Conservation (phyloP, 2,888 invertebrate genomes). For the Chrysolina americana region DNA sequence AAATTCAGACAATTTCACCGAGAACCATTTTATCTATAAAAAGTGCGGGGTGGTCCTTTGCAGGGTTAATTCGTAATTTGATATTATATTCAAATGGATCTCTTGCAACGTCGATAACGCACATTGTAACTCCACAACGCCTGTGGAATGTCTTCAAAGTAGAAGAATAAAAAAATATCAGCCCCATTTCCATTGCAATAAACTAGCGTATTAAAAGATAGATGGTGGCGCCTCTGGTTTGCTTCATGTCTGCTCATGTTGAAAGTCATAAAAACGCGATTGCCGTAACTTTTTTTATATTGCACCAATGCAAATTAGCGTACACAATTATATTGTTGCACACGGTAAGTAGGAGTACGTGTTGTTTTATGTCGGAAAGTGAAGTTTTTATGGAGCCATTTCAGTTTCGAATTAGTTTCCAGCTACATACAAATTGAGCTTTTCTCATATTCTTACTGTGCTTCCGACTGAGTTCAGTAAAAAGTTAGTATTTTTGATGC, state of each 20-base stretch:
- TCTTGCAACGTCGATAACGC: too few species aligned
- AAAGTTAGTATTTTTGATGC: too few species aligned
- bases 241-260: constrained; percentile 13
- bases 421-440: constrained; percentile 47
- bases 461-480: neutral
- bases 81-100: too few species aligned
- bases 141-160: too few species aligned
- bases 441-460: constrained; percentile 43
- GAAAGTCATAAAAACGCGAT: constrained; percentile 35
- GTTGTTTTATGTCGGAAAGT: constrained; percentile 25
- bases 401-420: constrained; percentile 9
- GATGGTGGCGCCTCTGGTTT: neutral
- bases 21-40: too few species aligned
- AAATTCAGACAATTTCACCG: too few species aligned
- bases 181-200: too few species aligned
- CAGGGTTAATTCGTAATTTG: too few species aligned
- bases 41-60: too few species aligned
- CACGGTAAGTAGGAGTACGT: constrained; percentile 18
- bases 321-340: constrained; percentile 41
- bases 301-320: constrained; percentile 41
- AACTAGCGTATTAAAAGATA: neutral
- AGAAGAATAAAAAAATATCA: too few species aligned
- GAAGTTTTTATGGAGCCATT: constrained; percentile 25
- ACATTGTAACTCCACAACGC: too few species aligned
- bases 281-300: constrained; percentile 34